Conservation (phyloP, 2,113 vertebrate genomes). For the Origma solitaria region DNA sequence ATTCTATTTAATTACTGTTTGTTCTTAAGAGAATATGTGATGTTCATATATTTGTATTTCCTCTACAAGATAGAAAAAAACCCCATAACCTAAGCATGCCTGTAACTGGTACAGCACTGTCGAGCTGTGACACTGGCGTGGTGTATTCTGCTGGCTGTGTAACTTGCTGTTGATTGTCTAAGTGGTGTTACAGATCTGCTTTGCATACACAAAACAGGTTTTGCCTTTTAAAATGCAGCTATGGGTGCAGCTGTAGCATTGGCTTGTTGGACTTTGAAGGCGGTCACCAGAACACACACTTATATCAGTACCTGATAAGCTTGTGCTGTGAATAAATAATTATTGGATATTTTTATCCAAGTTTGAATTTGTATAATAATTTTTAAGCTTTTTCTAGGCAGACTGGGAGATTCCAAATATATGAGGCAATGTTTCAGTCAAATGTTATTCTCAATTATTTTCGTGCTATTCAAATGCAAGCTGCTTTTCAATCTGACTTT, state of each 20-base stretch:
- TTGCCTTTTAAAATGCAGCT: background rate
- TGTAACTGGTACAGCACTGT: background rate
- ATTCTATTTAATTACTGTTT: slow-evolving; percentile 11
- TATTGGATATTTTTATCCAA: background rate
- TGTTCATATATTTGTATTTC: slow-evolving; percentile 30
- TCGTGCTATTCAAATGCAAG: background rate
- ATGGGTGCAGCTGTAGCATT: background rate
- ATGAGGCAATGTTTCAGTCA: background rate
- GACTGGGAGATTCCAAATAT: background rate
- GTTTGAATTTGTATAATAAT: background rate
- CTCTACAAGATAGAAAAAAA: background rate
- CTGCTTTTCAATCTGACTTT: background rate
- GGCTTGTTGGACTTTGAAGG: background rate
- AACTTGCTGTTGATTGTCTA: background rate
- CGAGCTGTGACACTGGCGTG: background rate
- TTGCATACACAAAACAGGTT: background rate
- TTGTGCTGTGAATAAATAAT: background rate
- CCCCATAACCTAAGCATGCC: background rate
- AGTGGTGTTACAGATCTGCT: background rate
- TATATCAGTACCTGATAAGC: background rate
- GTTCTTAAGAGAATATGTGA: background rate
- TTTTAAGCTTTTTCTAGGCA: background rate
- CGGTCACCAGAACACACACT: background rate
- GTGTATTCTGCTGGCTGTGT: background rate
- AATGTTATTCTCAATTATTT: background rate